Base-by-base conservation (phyloP, 2,113 vertebrate genomes). In the Phaethon lepturus region DNA sequence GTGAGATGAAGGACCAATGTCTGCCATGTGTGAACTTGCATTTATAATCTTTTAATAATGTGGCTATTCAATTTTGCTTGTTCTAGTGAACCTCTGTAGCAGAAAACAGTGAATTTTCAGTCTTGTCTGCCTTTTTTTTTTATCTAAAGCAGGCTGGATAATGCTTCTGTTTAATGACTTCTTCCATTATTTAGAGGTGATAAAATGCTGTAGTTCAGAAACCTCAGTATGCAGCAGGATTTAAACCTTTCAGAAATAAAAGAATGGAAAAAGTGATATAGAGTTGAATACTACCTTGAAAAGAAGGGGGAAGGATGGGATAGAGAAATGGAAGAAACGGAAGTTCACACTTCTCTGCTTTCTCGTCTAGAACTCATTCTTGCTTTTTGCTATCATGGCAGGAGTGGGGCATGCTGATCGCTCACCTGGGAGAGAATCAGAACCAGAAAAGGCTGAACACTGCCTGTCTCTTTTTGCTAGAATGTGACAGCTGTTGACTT, bases 41-140 rank as follows among this genome's bases (percentile, higher is more conserved):
- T 95, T 96, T 96, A 78, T 93, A 89, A 53, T 94, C 24, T 72
- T 93, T 93, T 91, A 84, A 97, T 95, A 95, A 94, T 93, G 91
- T 92, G 69, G 31, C 86, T 89, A 95, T 97, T 97, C 86, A 95
- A 16, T 87, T 94, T 92, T 49, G 23, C 83, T 93, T 89, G 26
- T 96, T 91, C 79, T 72, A 60, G 49, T 75, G 83, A 91, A 53
- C 23, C 19, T 88, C 72, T 94, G 63, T 86, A 47, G 63, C 35
- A 75, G 76, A 86, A 90, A 59, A 79, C 20, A 47, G 31, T 78
- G 73, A 60, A 33, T 77, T 87, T 95, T 88, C 35, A 59, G 33
- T 56, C 44, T 81, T 91, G 9, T 53, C 52, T 83, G 31, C 47
- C 35, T 72, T 7, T 23, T 89, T 59, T 52, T 68, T n/a, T 53